Base-by-base conservation (phyloP, 2,888 invertebrate species). In the Resseliella maxima region DNA sequence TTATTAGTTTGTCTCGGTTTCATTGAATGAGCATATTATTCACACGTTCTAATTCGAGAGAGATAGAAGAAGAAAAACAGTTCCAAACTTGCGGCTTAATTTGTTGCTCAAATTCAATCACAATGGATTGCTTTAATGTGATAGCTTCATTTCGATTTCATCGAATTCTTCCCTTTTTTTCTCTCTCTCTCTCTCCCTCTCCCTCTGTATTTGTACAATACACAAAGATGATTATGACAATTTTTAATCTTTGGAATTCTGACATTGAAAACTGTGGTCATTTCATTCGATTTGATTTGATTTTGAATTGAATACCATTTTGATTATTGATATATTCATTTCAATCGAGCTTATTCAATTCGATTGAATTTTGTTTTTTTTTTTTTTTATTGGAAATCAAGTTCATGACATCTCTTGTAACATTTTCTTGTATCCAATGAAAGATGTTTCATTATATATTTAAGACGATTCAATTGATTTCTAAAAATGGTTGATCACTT, bases 101-200 rank as follows among this genome's bases (percentile, higher is more conserved):
- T 72, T 72, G 72, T 31, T 72, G 31, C 72, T 72, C 31, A 5
- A 72, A 72, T 31, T 72, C 72, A 31, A 72, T 31, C 31, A 72
- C 31, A 72, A 72, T 72, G 31, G 72, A 31, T 15, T 59, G 27
- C 24, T 31, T 72, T 72, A 72, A 59, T 59, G 59, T 72, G 72
- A 72, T 72, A 72, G 27, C 72, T 72, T 72, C 3, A 72, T 72
- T 72, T 27, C 31, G 72, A 35, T 72, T 72, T 72, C 72, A 72
- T 72, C 27, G 46, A 50, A 50, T 50, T 31, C 31, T 27, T 31
- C 59, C 1, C 15, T 31, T 31, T 35, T 12, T n/a, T n/a, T n/a
- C n/a, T n/a, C n/a, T n/a, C n/a, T n/a, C n/a, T n/a, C n/a, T n/a
- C n/a, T n/a, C n/a, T n/a, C n/a, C n/a, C n/a, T n/a, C n/a, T n/a